Evolutionary conservation across 1,140 invertebrate genomes (phyloP).

Genomic region (Pemphigus obesinymphae): DNA sequence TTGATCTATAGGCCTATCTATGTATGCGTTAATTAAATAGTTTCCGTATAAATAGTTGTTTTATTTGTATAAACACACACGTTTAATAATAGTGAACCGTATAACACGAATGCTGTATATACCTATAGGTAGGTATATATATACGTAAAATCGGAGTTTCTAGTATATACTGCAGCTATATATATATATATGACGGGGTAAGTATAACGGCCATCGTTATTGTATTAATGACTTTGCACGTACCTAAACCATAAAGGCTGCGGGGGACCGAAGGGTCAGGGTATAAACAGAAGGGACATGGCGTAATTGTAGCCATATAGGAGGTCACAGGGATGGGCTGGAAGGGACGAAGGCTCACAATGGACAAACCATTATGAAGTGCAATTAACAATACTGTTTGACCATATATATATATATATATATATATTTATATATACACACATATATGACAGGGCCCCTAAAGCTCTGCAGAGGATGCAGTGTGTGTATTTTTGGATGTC

Average conservation of each 20-base stretch:
- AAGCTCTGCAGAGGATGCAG: background rate
- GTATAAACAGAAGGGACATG: background rate
- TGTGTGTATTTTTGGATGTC: conserved; percentile 8
- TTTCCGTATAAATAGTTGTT: background rate
- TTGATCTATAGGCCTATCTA: background rate
- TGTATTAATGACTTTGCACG: conserved; percentile 31
- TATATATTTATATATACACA: too few species aligned
- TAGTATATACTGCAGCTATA: background rate
- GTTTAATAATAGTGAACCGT: background rate
- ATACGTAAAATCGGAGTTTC: background rate
- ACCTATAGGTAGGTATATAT: background rate
- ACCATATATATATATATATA: too few species aligned
- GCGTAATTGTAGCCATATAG: background rate
- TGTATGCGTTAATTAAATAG: too few species aligned
- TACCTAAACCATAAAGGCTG: background rate
- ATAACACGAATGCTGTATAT: background rate
- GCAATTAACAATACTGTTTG: conserved; percentile 35
- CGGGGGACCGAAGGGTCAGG: background rate
- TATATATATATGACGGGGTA: background rate
- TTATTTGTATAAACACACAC: background rate
- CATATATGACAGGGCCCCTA: conserved; percentile 22
- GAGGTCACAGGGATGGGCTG: background rate
- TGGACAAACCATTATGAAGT: conserved; percentile 38
- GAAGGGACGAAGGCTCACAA: background rate
- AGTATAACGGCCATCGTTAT: conserved; percentile 14